Evolutionary conservation across 2,113 vertebrate species (phyloP).

Genomic region (Tachysurus vachellii): DNA sequence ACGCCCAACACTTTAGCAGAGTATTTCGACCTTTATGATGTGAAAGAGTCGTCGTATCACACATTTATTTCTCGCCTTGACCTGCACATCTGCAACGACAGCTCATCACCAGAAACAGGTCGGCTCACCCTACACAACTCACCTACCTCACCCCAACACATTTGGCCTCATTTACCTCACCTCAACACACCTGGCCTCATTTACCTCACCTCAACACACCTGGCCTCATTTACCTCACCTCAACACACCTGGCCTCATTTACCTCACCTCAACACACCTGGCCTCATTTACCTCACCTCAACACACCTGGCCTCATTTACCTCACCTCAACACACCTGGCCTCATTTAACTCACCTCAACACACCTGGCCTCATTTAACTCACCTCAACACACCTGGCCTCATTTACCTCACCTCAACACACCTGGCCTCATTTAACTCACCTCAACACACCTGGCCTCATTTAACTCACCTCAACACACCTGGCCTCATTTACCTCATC

Average conservation of each 20-base stretch:
- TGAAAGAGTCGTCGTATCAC: slow-evolving; percentile 97
- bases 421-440: background rate
- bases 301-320: background rate
- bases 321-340: too few species aligned
- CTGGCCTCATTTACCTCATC: background rate
- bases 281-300: background rate
- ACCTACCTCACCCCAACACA: background rate
- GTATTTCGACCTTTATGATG: slow-evolving; percentile 90
- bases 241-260: background rate
- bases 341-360: background rate
- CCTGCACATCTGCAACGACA: slow-evolving; percentile 95
- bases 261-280: too few species aligned
- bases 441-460: background rate
- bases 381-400: background rate
- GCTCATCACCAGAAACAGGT: slow-evolving; percentile 84
- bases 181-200: background rate
- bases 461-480: background rate
- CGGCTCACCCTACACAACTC: background rate
- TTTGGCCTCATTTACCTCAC: background rate
- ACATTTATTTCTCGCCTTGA: slow-evolving; percentile 95
- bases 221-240: background rate
- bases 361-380: background rate
- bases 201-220: background rate
- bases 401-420: background rate
- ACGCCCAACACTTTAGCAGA: slow-evolving; percentile 83